Evolutionary conservation across 1,140 invertebrate species (phyloP).

Genomic region (Agrilus planipennis): DNA sequence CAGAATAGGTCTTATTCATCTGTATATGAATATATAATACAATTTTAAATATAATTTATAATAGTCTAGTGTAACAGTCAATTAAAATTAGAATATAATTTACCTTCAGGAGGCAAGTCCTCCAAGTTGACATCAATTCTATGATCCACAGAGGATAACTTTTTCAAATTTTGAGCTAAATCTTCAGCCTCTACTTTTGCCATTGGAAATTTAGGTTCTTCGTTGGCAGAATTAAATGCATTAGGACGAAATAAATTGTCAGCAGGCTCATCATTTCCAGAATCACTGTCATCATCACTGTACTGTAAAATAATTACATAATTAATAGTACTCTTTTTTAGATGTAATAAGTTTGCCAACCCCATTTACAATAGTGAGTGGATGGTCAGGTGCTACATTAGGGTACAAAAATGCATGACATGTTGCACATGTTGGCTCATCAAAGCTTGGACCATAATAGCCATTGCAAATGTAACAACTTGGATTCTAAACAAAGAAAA

Average conservation of each 20-base stretch:
- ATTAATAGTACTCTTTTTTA: too few species aligned
- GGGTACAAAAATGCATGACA: conserved; percentile 87
- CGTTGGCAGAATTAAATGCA: neutral
- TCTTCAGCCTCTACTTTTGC: conserved; percentile 28
- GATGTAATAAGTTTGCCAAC: too few species aligned
- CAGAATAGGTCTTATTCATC: too few species aligned
- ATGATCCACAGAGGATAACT: conserved; percentile 34
- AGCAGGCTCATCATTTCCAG: conserved; percentile 87
- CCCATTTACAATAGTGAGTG: too few species aligned
- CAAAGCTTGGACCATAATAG: conserved; percentile 84
- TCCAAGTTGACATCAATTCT: conserved; percentile 39
- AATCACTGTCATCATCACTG: conserved; percentile 71
- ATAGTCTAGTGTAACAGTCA: neutral
- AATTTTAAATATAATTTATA: conserved; percentile 14
- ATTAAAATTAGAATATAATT: conserved; percentile 3
- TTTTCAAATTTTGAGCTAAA: conserved; percentile 36
- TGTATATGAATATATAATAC: conserved; percentile 26
- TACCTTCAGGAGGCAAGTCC: conserved; percentile 40
- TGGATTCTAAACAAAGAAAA: conserved; percentile 11
- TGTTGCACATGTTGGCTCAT: conserved; percentile 81
- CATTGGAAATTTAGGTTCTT: conserved; percentile 10
- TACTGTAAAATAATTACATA: too few species aligned
- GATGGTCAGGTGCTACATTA: conserved; percentile 53
- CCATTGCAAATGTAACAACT: conserved; percentile 57
- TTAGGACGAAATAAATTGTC: conserved; percentile 37